Evolutionary conservation across 2,888 invertebrate species (phyloP).

Genomic region (Cheilosia grossa): DNA sequence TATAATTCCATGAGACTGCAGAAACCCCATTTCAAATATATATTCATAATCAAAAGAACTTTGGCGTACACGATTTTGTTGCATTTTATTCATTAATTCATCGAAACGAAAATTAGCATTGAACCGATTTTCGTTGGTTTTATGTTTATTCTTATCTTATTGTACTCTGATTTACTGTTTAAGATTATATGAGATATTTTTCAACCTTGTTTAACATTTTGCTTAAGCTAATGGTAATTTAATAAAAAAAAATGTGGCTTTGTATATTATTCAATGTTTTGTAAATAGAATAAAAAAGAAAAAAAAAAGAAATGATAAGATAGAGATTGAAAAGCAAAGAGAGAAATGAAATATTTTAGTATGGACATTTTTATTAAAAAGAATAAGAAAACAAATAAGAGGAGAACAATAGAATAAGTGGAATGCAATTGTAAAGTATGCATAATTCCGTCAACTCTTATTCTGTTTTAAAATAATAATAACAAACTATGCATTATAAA

Average conservation of each 20-base stretch:
- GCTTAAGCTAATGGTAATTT: constrained; percentile 55
- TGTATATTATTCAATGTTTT: constrained; percentile 70
- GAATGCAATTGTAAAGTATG: constrained; percentile 1
- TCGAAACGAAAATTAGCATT: constrained; percentile 22
- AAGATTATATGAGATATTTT: constrained; percentile 17
- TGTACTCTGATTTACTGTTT: constrained; percentile 46
- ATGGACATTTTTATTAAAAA: constrained; percentile 69
- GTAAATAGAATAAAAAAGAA: constrained; percentile 64
- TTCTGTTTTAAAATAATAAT: constrained; percentile 1
- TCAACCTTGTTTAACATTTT: constrained; percentile 4
- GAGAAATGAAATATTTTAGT: constrained; percentile 66
- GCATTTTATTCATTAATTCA: constrained; percentile 44
- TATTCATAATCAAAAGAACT: constrained; percentile 21
- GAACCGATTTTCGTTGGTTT: background rate
- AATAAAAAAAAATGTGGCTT: constrained; percentile 55
- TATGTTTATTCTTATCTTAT: background rate
- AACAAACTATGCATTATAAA: constrained; percentile 8
- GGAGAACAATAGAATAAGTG: constrained; percentile 19
- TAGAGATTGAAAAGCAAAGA: constrained; percentile 40
- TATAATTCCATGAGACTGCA: constrained; percentile 68
- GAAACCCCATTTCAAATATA: constrained; percentile 52
- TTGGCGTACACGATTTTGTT: constrained; percentile 28
- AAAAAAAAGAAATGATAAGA: constrained; percentile 45
- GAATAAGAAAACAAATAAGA: constrained; percentile 11
- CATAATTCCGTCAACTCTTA: background rate